Percentiles rank a stretch among this genome's conserved stretches.
phyloP scores from a whole-genome alignment of 1,140 invertebrate species.

The Belonocnema kinseyi region DNA sequence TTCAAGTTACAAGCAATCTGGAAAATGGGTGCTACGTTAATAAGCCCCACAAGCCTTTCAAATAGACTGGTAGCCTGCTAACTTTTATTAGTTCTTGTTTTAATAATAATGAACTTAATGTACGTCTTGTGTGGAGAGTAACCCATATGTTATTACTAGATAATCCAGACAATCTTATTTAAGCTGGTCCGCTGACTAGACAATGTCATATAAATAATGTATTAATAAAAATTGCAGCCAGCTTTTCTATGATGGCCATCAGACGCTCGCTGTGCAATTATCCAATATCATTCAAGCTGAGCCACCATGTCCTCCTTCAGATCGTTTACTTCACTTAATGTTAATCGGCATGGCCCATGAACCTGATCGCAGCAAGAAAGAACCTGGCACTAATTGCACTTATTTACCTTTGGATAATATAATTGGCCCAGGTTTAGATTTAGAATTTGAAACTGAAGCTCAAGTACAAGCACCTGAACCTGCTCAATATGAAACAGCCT shows the following conservation, averaged over 20 bases:
- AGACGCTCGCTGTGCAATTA: conserved; percentile 90
- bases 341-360: conserved; percentile 91
- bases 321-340: conserved; percentile 91
- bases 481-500: conserved; percentile 97
- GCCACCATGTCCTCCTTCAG: conserved; percentile 95
- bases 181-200: too few relatives aligned
- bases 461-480: conserved; percentile 93
- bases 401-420: conserved; percentile 81
- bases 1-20: too few relatives aligned
- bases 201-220: too few relatives aligned
- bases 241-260: conserved; percentile 94
- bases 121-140: too few relatives aligned
- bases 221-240: conserved; percentile 80
- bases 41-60: too few relatives aligned
- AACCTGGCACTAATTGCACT: conserved; percentile 75
- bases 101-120: too few relatives aligned
- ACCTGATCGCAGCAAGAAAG: conserved; percentile 79
- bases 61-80: too few relatives aligned
- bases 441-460: conserved; percentile 97
- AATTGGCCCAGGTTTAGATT: conserved; percentile 89
- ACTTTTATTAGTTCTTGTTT: too few relatives aligned
- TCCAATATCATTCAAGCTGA: conserved; percentile 89
- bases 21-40: too few relatives aligned
- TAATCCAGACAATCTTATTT: too few relatives aligned
- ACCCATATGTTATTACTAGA: too few relatives aligned